Percentiles rank a stretch among this genome's conserved stretches.
These are phyloP conservation scores for Saccopteryx leptura DNA, from an alignment of 2,113 vertebrate species.

Conservation along the genomic window DNA sequence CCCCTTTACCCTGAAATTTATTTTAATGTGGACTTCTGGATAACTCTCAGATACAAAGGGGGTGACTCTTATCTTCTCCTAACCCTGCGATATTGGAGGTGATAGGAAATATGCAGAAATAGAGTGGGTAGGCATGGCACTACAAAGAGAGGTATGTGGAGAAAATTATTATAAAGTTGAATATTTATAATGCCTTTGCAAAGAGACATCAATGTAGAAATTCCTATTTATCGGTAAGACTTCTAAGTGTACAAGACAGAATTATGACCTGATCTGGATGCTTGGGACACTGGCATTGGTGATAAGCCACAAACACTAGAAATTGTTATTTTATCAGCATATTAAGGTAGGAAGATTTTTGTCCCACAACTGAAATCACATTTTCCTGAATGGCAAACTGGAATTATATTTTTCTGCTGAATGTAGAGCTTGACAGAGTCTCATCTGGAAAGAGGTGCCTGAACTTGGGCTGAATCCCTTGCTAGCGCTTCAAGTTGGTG, in stretches of 20 bases:
- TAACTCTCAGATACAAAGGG: not conserved
- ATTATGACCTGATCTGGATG: rapidly evolving
- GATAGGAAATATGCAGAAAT: not conserved
- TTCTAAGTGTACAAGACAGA: rapidly evolving
- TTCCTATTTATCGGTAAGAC: not conserved
- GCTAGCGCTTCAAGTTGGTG: not conserved
- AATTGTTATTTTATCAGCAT: not conserved
- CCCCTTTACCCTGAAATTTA: not conserved
- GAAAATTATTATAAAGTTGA: not conserved
- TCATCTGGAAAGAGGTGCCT: not conserved
- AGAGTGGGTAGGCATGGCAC: not conserved
- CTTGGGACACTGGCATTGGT: not conserved
- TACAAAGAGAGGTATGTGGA: not conserved
- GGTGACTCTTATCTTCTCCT: not conserved
- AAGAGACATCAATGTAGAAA: rapidly evolving
- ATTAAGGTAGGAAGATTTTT: not conserved
- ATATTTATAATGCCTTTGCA: too few relatives aligned
- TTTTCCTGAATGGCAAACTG: not conserved
- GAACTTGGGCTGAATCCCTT: not conserved
- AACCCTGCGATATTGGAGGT: rapidly evolving
- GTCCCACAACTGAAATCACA: not conserved
- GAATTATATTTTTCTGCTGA: not conserved
- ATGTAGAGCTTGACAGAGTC: not conserved
- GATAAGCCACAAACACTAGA: not conserved
- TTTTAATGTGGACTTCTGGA: not conserved